Evolutionary conservation across 2,888 invertebrate species (phyloP).

Genomic region (Melitaea athalia): DNA sequence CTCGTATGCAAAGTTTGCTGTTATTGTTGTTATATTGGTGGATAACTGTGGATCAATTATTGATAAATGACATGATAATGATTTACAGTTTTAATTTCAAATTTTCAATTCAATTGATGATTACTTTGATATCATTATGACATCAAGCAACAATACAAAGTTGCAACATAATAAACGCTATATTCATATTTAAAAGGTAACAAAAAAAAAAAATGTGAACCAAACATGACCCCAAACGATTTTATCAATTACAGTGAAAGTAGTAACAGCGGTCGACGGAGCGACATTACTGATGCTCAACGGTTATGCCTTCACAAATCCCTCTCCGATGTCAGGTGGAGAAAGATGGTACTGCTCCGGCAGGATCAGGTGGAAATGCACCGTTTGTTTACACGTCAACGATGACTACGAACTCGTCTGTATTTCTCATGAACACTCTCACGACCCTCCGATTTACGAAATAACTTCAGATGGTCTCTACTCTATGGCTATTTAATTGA

Average conservation of each 20-base stretch:
- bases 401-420: conserved; percentile 76
- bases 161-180: too few relatives aligned
- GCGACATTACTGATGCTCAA: conserved; percentile 73
- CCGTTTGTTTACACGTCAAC: conserved; percentile 72
- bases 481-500: conserved; percentile 29
- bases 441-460: conserved; percentile 65
- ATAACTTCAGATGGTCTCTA: conserved; percentile 66
- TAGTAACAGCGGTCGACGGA: conserved; percentile 73
- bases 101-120: too few relatives aligned
- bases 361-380: conserved; percentile 63
- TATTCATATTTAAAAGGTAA: background rate
- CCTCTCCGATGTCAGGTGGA: conserved; percentile 69
- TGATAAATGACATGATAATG: too few relatives aligned
- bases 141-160: too few relatives aligned
- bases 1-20: too few relatives aligned
- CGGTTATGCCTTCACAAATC: conserved; percentile 71
- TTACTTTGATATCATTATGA: too few relatives aligned
- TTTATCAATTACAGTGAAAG: conserved; percentile 63
- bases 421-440: conserved; percentile 67
- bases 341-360: conserved; percentile 77
- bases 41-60: too few relatives aligned
- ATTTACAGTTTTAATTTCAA: too few relatives aligned
- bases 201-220: too few relatives aligned
- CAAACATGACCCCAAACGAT: background rate
- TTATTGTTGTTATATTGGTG: too few relatives aligned